These are phyloP conservation scores for Enteromius anoplus DNA, from an alignment of 2,797 vertebrate species.

Conservation along the genomic window DNA sequence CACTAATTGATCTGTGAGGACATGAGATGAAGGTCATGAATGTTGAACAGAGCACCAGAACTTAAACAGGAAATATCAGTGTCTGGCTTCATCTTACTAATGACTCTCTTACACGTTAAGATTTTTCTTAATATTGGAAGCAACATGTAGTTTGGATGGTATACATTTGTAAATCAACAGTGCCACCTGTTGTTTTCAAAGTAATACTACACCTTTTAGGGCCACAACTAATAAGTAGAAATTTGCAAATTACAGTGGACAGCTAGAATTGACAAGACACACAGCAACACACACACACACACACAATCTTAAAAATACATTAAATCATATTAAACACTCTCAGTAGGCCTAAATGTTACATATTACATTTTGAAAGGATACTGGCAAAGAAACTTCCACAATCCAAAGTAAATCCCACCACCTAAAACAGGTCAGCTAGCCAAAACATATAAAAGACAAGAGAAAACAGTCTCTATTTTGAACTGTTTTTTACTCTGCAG, in stretches of 20 bases:
- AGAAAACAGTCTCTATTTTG: not conserved
- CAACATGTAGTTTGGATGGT: not conserved
- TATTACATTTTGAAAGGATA: not conserved
- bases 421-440: not conserved
- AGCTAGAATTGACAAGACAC: not conserved
- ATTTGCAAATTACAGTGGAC: not conserved
- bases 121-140: not conserved
- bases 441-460: not conserved
- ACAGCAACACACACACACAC: not conserved
- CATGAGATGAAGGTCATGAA: slow-evolving; percentile 2
- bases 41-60: not conserved
- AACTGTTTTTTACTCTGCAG: not conserved
- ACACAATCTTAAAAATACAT: not conserved
- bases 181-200: slow-evolving; percentile 39
- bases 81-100: not conserved
- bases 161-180: slow-evolving; percentile 17
- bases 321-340: not conserved
- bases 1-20: not conserved
- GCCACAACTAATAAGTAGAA: not conserved
- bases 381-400: not conserved
- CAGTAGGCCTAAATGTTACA: no score
- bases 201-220: not conserved
- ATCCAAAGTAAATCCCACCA: not conserved
- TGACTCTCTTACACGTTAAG: not conserved
- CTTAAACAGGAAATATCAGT: not conserved